Evolutionary conservation across 1,140 invertebrate species (phyloP).

Genomic region (Formica exsecta): DNA sequence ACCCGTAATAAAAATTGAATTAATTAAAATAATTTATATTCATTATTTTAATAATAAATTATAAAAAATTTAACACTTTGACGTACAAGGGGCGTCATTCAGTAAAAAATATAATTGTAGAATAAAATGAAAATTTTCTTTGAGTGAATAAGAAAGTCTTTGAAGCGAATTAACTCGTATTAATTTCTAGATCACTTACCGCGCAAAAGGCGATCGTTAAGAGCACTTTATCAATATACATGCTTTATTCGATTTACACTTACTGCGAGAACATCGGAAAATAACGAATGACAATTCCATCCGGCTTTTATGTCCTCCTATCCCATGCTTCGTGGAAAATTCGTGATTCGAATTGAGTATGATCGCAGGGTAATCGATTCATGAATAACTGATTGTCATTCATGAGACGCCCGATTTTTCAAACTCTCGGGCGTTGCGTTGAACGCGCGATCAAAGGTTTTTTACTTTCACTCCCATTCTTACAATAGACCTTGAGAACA

Average conservation of each 20-base stretch:
- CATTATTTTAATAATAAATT: neutral
- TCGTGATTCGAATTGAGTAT: conserved; percentile 65
- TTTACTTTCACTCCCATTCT: conserved; percentile 72
- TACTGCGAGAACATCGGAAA: conserved; percentile 23
- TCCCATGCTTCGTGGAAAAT: neutral
- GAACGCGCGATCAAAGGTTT: conserved; percentile 14
- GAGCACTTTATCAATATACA: conserved; percentile 16
- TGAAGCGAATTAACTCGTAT: neutral
- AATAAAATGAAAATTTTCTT: neutral
- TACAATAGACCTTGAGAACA: conserved; percentile 49
- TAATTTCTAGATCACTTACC: conserved; percentile 52
- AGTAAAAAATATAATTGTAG: neutral
- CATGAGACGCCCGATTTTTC: conserved; percentile 40
- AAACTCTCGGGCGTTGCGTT: conserved; percentile 47
- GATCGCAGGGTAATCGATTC: conserved; percentile 9
- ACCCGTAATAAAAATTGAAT: conserved; percentile 26
- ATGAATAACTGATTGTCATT: conserved; percentile 64
- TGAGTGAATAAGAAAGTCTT: neutral
- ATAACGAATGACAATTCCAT: neutral
- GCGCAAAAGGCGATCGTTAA: conserved; percentile 25
- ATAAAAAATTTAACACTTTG: conserved; percentile 9
- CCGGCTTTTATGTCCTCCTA: conserved; percentile 59
- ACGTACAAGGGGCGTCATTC: neutral
- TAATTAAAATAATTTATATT: neutral
- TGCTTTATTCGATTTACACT: neutral